Evolutionary conservation across 2,797 vertebrate genomes (phyloP).

Genomic region (Cyclopterus lumpus): DNA sequence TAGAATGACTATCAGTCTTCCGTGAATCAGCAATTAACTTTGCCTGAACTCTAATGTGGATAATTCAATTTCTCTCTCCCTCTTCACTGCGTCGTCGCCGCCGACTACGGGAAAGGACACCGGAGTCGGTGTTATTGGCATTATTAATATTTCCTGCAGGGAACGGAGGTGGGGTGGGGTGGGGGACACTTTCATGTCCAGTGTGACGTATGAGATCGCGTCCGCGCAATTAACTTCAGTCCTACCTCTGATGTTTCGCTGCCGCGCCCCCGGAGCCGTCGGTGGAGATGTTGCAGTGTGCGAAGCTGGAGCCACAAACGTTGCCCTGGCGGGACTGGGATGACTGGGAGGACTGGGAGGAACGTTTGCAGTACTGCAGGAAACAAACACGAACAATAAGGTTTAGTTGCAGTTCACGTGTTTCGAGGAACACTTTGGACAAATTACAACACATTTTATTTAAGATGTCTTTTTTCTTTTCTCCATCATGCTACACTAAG

Average conservation of each 20-base stretch:
- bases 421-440: background rate
- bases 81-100: conserved; percentile 51
- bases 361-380: conserved; percentile 77
- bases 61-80: conserved; percentile 75
- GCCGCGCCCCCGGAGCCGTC: conserved; percentile 57
- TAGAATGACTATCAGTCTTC: conserved; percentile 74
- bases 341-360: conserved; percentile 42
- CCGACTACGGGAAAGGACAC: conserved; percentile 48
- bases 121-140: conserved; percentile 41
- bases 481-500: background rate
- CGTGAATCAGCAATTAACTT: conserved; percentile 72
- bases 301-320: conserved; percentile 65
- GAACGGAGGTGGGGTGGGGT: background rate
- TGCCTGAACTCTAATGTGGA: conserved; percentile 54
- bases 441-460: background rate
- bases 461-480: background rate
- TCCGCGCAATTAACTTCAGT: background rate
- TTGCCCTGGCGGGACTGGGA: conserved; percentile 50
- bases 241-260: conserved; percentile 76
- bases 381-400: conserved; percentile 15
- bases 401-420: background rate
- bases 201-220: background rate
- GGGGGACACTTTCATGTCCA: no score
- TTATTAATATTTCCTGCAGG: conserved; percentile 24
- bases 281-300: conserved; percentile 50